These are phyloP conservation scores for Cyphomyrmex costatus DNA, from an alignment of 1,140 invertebrate species.

Conservation along the genomic window DNA sequence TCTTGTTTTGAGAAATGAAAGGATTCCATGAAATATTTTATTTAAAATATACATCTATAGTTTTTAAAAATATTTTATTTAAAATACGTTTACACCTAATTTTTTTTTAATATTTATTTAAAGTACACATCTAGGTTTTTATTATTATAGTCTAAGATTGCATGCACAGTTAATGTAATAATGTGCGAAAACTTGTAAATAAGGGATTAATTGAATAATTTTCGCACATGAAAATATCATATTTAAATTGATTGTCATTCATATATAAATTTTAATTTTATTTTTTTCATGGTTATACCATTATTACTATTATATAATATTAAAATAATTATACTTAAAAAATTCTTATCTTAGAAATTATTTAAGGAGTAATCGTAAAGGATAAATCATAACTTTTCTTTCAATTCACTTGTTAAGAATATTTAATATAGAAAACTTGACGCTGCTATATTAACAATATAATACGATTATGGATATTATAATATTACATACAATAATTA, in stretches of 20 bases:
- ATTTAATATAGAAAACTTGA: too few species aligned
- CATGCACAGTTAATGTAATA: neutral
- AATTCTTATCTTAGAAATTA: neutral
- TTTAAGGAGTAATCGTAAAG: neutral
- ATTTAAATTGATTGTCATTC: neutral
- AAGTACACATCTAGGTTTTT: neutral
- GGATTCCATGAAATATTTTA: neutral
- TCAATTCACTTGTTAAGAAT: too few species aligned
- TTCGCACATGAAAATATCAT: neutral
- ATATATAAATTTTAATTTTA: neutral
- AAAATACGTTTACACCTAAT: neutral
- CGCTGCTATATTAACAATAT: too few species aligned
- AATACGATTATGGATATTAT: too few species aligned
- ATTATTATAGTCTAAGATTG: neutral
- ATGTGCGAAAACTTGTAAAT: neutral
- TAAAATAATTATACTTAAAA: neutral
- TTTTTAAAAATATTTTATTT: neutral
- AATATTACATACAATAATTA: too few species aligned
- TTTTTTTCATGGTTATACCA: too few species aligned
- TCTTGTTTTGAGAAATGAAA: neutral
- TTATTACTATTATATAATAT: neutral
- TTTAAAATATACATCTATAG: neutral
- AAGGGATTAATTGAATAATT: neutral
- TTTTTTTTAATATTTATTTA: neutral
- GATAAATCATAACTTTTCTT: constrained; percentile 5